Conservation (phyloP, 2,888 invertebrate genomes). For the Caenorhabditis sp. region DNA sequence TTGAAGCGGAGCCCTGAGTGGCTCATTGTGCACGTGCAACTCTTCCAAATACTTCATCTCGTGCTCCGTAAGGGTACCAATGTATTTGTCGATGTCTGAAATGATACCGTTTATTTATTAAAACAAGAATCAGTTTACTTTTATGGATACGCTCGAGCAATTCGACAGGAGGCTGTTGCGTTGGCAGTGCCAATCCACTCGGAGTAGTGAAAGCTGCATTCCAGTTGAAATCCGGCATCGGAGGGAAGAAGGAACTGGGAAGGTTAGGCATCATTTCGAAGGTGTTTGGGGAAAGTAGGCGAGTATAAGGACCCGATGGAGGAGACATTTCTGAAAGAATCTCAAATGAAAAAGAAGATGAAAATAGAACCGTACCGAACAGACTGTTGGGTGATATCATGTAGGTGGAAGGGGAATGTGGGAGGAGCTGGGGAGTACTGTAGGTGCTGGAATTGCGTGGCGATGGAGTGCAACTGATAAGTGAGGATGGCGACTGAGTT, state of each 20-base stretch:
- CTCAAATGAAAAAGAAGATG: too few relatives aligned
- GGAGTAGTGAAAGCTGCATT: slow-evolving; percentile 10
- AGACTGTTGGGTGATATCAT: slow-evolving; percentile 5
- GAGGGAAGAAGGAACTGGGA: slow-evolving; percentile 16
- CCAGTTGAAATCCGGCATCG: slow-evolving; percentile 38
- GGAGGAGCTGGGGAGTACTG: slow-evolving; percentile 30
- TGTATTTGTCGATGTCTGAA: slow-evolving; percentile 42
- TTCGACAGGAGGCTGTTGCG: not conserved
- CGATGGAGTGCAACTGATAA: slow-evolving; percentile 30
- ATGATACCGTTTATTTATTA: too few relatives aligned
- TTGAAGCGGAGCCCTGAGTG: slow-evolving; percentile 45
- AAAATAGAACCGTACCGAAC: too few relatives aligned
- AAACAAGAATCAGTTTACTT: slow-evolving; percentile 4
- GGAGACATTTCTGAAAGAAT: slow-evolving; percentile 20
- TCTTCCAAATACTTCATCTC: slow-evolving; percentile 44
- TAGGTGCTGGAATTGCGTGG: slow-evolving; percentile 27
- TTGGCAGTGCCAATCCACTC: too few relatives aligned
- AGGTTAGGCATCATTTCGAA: too few relatives aligned
- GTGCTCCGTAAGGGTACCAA: slow-evolving; percentile 12
- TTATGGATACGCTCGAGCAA: slow-evolving; percentile 23
- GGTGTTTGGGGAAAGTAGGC: too few relatives aligned
- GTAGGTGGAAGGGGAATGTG: slow-evolving; percentile 21
- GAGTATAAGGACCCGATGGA: too few relatives aligned
- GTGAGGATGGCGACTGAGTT: slow-evolving; percentile 23
- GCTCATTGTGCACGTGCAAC: slow-evolving; percentile 45